These are phyloP conservation scores for Capreolus pygargus DNA, from an alignment of 2,113 vertebrate species.

Conservation along the genomic window DNA sequence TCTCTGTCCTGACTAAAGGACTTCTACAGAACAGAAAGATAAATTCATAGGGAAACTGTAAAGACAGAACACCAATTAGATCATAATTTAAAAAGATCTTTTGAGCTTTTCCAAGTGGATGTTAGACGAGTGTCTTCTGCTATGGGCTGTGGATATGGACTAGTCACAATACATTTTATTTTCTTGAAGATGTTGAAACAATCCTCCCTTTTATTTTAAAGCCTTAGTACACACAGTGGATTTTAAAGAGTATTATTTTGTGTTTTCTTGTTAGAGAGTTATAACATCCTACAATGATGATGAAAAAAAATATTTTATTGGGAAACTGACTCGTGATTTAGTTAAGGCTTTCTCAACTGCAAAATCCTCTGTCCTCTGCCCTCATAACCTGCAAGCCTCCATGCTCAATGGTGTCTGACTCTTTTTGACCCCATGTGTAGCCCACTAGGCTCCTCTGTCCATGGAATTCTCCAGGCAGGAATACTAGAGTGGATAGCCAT, in stretches of 20 bases:
- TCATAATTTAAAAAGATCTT: background rate
- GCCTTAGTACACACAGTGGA: background rate
- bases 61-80: background rate
- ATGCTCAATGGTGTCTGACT: background rate
- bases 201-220: background rate
- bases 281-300: background rate
- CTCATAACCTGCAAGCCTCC: background rate
- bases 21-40: background rate
- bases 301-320: background rate
- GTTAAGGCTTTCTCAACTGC: background rate
- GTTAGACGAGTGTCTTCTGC: background rate
- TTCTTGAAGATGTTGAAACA: background rate
- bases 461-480: background rate
- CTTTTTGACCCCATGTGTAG: background rate
- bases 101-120: background rate
- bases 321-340: background rate
- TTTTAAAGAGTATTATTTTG: background rate
- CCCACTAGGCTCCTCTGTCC: background rate
- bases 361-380: background rate
- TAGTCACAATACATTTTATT: background rate
- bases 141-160: background rate
- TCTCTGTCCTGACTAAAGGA: background rate
- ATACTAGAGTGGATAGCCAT: background rate
- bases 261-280: background rate
- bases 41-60: background rate